Percentiles rank a stretch among this genome's conserved stretches.
These are phyloP conservation scores for Macrophya annulata DNA, from an alignment of 2,888 invertebrate species.

Conservation along the genomic window DNA sequence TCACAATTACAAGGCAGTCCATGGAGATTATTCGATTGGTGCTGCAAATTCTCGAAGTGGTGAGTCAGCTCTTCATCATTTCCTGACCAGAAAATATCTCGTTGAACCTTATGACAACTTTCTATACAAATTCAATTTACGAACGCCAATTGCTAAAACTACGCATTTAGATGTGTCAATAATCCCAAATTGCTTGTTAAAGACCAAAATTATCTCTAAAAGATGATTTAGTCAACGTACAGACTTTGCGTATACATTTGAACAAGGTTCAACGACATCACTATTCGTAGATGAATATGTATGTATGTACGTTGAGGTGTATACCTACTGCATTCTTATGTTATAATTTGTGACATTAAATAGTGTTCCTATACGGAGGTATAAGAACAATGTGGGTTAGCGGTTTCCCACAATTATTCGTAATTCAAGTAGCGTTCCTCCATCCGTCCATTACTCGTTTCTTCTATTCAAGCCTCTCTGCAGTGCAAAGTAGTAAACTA, in stretches of 20 bases:
- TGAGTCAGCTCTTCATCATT: conserved; percentile 64
- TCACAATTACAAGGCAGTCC: conserved; percentile 83
- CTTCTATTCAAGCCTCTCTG: neutral
- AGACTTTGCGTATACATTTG: neutral
- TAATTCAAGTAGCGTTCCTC: conserved; percentile 38
- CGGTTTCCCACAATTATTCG: conserved; percentile 53
- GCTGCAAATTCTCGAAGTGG: conserved; percentile 74
- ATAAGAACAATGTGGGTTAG: conserved; percentile 31
- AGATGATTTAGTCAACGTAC: neutral
- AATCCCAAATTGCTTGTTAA: neutral
- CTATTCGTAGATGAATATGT: neutral
- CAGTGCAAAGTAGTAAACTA: conserved; percentile 5
- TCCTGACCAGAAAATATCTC: neutral
- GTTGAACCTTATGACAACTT: neutral
- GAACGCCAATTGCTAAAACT: neutral
- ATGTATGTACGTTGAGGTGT: neutral
- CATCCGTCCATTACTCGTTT: conserved; percentile 33
- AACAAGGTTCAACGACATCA: conserved; percentile 5
- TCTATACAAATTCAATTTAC: neutral
- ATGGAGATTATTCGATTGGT: conserved; percentile 80
- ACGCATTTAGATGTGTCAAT: neutral
- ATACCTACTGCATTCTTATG: neutral
- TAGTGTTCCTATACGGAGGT: neutral
- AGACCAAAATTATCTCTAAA: neutral
- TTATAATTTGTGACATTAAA: conserved; percentile 34